phyloP scores from a whole-genome alignment of 1,140 invertebrate species.

The Scylla paramamosain region DNA sequence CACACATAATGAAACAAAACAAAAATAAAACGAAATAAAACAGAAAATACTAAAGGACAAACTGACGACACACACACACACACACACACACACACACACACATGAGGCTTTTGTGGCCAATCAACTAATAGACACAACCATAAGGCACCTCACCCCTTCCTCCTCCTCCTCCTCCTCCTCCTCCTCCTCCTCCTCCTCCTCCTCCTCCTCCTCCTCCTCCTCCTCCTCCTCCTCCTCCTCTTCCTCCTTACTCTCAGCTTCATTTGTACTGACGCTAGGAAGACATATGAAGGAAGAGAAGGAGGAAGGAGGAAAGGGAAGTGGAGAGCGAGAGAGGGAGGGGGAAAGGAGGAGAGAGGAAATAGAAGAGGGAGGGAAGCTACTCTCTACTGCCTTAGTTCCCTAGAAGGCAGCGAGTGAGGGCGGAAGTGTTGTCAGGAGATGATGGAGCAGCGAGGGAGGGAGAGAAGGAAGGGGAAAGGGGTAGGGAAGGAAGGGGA shows the following conservation, averaged over 20 bases:
- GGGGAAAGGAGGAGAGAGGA: background rate
- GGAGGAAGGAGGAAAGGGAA: background rate
- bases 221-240: background rate
- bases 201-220: background rate
- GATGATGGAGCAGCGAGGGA: background rate
- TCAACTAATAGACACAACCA: background rate
- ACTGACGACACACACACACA: background rate
- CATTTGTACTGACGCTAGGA: background rate
- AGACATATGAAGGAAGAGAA: background rate
- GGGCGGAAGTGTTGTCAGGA: slow-evolving; percentile 8
- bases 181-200: too few relatives aligned
- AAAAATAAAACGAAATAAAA: too few relatives aligned
- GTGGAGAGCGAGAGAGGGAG: background rate
- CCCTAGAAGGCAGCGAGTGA: background rate
- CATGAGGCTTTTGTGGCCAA: background rate
- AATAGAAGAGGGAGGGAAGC: background rate
- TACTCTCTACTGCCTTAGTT: background rate
- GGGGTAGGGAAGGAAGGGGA: background rate
- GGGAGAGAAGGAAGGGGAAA: background rate
- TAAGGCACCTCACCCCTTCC: background rate
- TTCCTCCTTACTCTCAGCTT: background rate
- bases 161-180: too few relatives aligned
- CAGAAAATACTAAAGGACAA: too few relatives aligned
- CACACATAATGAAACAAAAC: too few relatives aligned
- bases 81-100: background rate